phyloP scores from a whole-genome alignment of 1,140 invertebrate genomes.

The Gerris buenoi region DNA sequence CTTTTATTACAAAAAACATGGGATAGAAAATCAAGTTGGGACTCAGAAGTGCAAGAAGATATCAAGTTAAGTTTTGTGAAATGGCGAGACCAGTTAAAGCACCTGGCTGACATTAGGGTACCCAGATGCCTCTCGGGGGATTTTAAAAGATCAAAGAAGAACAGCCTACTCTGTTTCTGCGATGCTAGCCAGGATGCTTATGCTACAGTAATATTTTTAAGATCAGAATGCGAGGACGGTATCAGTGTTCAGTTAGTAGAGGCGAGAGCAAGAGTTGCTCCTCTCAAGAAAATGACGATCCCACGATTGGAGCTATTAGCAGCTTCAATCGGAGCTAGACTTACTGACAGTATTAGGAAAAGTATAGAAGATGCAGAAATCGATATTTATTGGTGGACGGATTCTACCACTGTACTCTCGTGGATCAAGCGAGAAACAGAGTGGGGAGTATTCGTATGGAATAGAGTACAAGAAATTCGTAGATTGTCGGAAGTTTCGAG shows the following conservation, averaged over 20 bases:
- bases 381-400: background rate
- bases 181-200: slow-evolving; percentile 26
- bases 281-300: slow-evolving; percentile 26
- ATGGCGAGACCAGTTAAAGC: background rate
- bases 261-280: slow-evolving; percentile 26
- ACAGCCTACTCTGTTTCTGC: slow-evolving; percentile 15
- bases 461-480: background rate
- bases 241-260: slow-evolving; percentile 25
- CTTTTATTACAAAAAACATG: background rate
- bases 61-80: background rate
- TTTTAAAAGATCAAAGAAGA: background rate
- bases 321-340: slow-evolving; percentile 25
- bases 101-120: background rate
- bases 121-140: background rate
- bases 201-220: slow-evolving; percentile 22
- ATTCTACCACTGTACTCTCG: slow-evolving; percentile 2
- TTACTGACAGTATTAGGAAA: slow-evolving; percentile 11
- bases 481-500: background rate
- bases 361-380: background rate
- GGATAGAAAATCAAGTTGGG: background rate
- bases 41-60: background rate
- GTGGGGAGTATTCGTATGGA: slow-evolving; percentile 1
- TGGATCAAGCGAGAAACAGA: slow-evolving; percentile 4
- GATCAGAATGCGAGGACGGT: slow-evolving; percentile 18
- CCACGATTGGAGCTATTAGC: slow-evolving; percentile 31